phyloP scores from a whole-genome alignment of 2,113 vertebrate genomes.

The Myiozetetes cayanensis region DNA sequence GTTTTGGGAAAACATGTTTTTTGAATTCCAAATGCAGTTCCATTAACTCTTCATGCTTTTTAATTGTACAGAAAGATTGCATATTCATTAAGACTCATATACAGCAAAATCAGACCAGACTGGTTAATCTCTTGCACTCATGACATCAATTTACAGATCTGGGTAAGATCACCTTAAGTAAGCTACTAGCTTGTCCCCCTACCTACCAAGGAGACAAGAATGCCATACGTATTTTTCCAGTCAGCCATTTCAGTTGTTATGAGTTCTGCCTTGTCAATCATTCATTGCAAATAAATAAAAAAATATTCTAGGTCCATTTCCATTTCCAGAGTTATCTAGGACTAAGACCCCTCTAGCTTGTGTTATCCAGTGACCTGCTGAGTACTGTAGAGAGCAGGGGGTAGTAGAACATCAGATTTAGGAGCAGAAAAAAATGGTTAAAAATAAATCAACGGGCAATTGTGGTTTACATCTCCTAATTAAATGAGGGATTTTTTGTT shows the following conservation, averaged over 20 bases:
- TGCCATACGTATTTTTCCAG: background rate
- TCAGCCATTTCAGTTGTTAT: background rate
- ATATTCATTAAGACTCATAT: background rate
- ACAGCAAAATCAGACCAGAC: background rate
- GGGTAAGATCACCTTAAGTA: background rate
- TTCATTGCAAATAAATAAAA: background rate
- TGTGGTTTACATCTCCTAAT: background rate
- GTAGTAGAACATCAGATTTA: background rate
- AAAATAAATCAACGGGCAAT: background rate
- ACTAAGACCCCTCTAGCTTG: background rate
- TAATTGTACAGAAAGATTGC: background rate
- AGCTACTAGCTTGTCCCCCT: background rate
- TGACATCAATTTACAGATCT: background rate
- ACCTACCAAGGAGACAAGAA: background rate
- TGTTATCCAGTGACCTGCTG: background rate
- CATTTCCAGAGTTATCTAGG: background rate
- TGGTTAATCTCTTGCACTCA: background rate
- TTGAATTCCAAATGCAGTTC: background rate
- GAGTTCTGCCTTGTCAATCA: background rate
- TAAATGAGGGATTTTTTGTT: background rate
- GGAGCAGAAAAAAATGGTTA: background rate
- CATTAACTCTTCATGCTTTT: background rate
- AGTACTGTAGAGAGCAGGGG: background rate
- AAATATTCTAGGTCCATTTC: background rate
- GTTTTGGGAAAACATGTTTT: background rate